Percentiles rank a stretch among this genome's conserved stretches.
These are phyloP conservation scores for Candoia aspera DNA, from an alignment of 2,113 vertebrate species.

Conservation along the genomic window DNA sequence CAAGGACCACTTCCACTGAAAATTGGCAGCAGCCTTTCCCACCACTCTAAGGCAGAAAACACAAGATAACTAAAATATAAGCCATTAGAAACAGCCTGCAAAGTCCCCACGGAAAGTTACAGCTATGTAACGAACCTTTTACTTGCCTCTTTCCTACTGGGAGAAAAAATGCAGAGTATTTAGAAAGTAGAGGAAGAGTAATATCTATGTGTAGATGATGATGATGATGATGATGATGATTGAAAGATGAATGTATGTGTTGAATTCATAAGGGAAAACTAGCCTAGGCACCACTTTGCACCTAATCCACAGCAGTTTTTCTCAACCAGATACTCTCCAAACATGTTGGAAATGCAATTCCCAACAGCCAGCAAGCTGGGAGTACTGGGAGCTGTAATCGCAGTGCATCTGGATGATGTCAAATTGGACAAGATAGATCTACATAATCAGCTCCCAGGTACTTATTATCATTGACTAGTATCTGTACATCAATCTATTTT, in stretches of 20 bases:
- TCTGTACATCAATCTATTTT: background rate
- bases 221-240: no score
- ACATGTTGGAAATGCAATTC: no score
- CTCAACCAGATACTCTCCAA: no score
- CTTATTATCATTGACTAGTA: background rate
- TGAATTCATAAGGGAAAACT: no score
- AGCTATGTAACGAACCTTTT: background rate
- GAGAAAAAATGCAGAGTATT: background rate
- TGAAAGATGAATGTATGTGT: no score
- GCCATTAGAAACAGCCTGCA: background rate
- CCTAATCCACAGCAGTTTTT: no score
- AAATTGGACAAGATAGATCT: background rate
- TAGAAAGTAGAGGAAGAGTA: background rate
- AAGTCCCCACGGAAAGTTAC: background rate
- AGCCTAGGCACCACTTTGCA: no score
- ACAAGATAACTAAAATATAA: background rate
- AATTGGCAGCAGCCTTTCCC: background rate
- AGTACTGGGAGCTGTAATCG: background rate
- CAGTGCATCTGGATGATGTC: background rate
- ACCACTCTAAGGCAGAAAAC: background rate
- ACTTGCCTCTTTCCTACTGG: background rate
- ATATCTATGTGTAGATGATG: background rate
- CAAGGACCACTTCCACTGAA: background rate
- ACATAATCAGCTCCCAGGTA: background rate
- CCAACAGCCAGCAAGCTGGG: no score